A percentile compares a stretch with the other conserved stretches of the same genome.
Conservation (phyloP, 2,113 vertebrate genomes). For the Callaeas wilsoni region DNA sequence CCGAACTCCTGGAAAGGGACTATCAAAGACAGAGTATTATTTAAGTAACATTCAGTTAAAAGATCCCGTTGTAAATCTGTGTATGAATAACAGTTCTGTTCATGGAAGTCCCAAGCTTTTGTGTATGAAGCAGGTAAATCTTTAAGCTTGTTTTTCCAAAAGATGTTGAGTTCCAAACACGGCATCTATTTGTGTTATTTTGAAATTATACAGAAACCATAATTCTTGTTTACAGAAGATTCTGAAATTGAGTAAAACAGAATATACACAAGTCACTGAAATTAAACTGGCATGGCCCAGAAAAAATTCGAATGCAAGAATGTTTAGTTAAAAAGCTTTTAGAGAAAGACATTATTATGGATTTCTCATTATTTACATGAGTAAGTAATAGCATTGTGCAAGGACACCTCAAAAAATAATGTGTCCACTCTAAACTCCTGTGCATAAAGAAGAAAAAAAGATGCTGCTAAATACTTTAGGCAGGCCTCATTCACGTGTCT, state of each 20-base stretch:
- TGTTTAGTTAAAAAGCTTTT: not conserved
- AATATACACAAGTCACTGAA: not conserved
- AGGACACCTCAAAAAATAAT: not conserved
- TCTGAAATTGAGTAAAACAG: not conserved
- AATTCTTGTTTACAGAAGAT: not conserved
- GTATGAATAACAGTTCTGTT: not conserved
- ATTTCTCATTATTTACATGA: not conserved
- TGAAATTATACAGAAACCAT: not conserved
- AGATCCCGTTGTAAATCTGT: not conserved
- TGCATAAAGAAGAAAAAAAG: not conserved
- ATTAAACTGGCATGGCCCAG: not conserved
- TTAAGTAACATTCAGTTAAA: not conserved
- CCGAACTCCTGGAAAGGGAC: not conserved
- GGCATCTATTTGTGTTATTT: not conserved
- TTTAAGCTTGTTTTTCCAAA: not conserved
- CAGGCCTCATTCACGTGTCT: not conserved
- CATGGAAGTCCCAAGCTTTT: not conserved
- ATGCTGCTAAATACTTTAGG: not conserved
- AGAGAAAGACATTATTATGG: not conserved
- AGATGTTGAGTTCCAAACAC: not conserved
- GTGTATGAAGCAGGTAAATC: not conserved
- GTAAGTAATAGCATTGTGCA: not conserved
- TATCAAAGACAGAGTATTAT: not conserved
- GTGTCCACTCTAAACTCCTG: not conserved
- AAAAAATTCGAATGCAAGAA: not conserved